Evolutionary conservation across 2,888 invertebrate species (phyloP), one percentile per base, ranked within the genome.

Genomic region (Deroplatys truncata): DNA sequence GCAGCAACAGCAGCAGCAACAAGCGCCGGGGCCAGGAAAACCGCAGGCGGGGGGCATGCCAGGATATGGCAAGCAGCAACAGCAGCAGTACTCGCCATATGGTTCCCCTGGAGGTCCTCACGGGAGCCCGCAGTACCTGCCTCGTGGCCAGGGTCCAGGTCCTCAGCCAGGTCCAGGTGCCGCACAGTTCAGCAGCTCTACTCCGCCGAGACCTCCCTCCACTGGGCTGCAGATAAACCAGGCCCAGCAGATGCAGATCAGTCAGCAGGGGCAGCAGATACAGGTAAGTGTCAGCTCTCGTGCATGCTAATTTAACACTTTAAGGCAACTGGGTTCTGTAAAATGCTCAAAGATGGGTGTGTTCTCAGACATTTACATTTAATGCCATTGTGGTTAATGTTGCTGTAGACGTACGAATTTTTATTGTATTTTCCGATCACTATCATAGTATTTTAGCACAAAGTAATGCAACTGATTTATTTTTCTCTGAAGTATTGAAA

Each of bases 221-320:
- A 90, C 89, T 83, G 90, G 90, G 43, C 91, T 91, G 91, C 98
- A 98, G 93, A 97, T 98, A 94, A 97, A 97, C 92, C 98, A 98
- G 93, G 97, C 97, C 89, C 98, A 98, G 93, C 98, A 98, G 93
- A 94, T 98, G 93, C 98, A 98, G 93, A 97, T 98, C 92, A 96
- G 95, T 91, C 98, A 98, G 93, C 97, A 93, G 88, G 95, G 94
- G 91, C 97, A 97, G 93, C 96, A 96, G 92, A 96, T 98, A 92
- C 97, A 98, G 96, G 97, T 97, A 92, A 94, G 95, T 93, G 89
- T 49, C 28, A 84, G 4, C 20, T 84, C 1, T 85, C 4, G 10
- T 4, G 31, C 5, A 31, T 31, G 31, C 31, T 31, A 31, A 31
- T 31, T 31, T 31, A 2, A 31, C 2, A 31, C 5, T 31, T 31